Base-by-base conservation (phyloP, 2,113 vertebrate genomes). In the Tor tambroides region DNA sequence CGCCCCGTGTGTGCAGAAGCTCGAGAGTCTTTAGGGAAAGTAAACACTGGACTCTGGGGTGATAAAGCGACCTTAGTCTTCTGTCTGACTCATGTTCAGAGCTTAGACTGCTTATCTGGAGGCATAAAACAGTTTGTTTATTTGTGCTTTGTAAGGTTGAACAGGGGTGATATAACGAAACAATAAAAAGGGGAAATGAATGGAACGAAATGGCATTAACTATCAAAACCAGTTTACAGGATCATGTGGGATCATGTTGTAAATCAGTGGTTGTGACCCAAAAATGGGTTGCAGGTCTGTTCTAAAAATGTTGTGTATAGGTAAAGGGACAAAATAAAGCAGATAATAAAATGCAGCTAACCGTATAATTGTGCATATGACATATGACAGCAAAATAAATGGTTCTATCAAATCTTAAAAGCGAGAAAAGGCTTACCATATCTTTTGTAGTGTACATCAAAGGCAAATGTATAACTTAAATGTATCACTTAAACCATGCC, bases 11-110 rank as follows among this genome's bases (percentile, higher is more conserved):
- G 43, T 77, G 43, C 15, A 30, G 1, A 6, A 77, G 12, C 23
- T 78, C 28, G 19, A 54, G 51, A n/a, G 77, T 79, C 30, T 21
- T 38, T n/a, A 35, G 51, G 30, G 30, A 79, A 79, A 79, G 6
- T 19, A 79, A 79, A 59, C 77, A 26, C 2, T 19, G 35, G 78
- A 28, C 23, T 63, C 56, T 56, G n/a, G 21, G 78, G 54, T 80
- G 35, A 80, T 80, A 26, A 80, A 80, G 23, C 43, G 56, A 80
- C 78, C 54, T 10, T 23, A 38, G 56, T 26, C 35, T 80, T 26
- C 10, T 80, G 21, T 23, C 78, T 63, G 12, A 80, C 41, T 80
- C 56, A 80, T 80, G 77, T 61, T 80, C 54, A 80, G 78, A 26
- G 54, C 78, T 38, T 2, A 80, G 32, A 61, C 54, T 41, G 32